Evolutionary conservation across 1,140 invertebrate species (phyloP).

Genomic region (Dendroctonus ponderosae): DNA sequence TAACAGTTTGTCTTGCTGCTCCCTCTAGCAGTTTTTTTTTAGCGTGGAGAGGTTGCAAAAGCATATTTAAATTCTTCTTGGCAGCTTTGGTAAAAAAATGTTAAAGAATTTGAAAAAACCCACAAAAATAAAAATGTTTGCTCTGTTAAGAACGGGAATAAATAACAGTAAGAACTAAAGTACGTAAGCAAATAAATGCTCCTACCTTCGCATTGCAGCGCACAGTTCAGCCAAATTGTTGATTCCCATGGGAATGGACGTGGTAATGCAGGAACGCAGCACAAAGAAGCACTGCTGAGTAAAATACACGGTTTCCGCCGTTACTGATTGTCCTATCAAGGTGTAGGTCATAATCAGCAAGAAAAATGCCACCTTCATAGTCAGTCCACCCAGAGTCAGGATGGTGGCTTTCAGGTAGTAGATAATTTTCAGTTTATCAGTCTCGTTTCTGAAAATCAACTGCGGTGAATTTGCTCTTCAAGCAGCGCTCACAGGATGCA

Average conservation of each 20-base stretch:
- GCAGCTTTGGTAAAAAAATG: no score
- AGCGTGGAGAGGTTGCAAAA: no score
- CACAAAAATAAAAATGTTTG: conserved; percentile 3
- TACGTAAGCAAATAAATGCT: no score
- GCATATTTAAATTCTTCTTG: no score
- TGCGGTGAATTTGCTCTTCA: no score
- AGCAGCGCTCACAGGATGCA: conserved; percentile 9
- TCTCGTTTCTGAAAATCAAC: conserved; percentile 42
- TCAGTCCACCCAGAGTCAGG: conserved; percentile 55
- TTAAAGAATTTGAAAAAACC: no score
- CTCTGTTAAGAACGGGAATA: no score
- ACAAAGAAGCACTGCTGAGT: conserved; percentile 73
- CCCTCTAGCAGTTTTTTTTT: no score
- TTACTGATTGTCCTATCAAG: conserved; percentile 63
- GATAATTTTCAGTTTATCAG: conserved; percentile 37
- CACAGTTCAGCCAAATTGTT: conserved; percentile 56
- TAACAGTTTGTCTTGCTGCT: no score
- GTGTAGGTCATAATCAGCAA: conserved; percentile 71
- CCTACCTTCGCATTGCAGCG: conserved; percentile 35
- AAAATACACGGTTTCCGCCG: conserved; percentile 74
- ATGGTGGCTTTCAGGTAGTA: conserved; percentile 43
- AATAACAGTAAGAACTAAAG: no score
- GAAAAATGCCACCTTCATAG: conserved; percentile 59
- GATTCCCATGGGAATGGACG: conserved; percentile 70
- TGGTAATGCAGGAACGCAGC: conserved; percentile 69